These are phyloP conservation scores for Gymnarchus niloticus DNA, from an alignment of 2,113 vertebrate species.

Conservation along the genomic window DNA sequence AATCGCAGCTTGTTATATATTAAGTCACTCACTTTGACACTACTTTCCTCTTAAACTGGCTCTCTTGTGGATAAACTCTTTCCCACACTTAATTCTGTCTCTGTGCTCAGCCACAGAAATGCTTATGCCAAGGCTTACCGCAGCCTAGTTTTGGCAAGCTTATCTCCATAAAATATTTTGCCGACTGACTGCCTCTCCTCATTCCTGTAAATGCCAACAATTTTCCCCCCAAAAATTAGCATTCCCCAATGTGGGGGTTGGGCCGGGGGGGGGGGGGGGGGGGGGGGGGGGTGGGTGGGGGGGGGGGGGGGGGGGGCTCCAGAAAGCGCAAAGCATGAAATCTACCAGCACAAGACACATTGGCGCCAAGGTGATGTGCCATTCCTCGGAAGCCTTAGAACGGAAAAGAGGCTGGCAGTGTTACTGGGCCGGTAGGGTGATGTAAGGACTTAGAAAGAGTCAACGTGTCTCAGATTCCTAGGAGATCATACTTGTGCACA, in stretches of 20 bases:
- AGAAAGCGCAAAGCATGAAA: background rate
- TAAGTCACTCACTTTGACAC: conserved; percentile 20
- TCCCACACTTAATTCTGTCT: background rate
- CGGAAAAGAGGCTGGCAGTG: background rate
- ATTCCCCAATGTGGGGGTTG: background rate
- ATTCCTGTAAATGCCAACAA: background rate
- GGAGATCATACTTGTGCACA: background rate
- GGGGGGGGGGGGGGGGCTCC: background rate
- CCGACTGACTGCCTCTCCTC: background rate
- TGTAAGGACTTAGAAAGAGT: background rate
- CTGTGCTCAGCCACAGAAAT: background rate
- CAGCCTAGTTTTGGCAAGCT: background rate
- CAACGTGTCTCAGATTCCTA: background rate
- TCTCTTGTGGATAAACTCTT: conserved; percentile 18
- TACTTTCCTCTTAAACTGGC: conserved; percentile 8
- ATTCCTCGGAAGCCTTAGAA: background rate
- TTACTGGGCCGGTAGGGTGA: too few relatives aligned
- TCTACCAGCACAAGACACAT: background rate
- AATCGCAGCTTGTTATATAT: conserved; percentile 29
- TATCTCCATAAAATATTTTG: background rate
- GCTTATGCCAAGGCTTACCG: background rate
- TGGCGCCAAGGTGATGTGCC: background rate
- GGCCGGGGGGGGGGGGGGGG: background rate
- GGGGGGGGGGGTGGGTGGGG: background rate
- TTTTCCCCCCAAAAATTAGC: background rate